phyloP scores from a whole-genome alignment of 2,113 vertebrate genomes.

The Coptodon bakossiorum region DNA sequence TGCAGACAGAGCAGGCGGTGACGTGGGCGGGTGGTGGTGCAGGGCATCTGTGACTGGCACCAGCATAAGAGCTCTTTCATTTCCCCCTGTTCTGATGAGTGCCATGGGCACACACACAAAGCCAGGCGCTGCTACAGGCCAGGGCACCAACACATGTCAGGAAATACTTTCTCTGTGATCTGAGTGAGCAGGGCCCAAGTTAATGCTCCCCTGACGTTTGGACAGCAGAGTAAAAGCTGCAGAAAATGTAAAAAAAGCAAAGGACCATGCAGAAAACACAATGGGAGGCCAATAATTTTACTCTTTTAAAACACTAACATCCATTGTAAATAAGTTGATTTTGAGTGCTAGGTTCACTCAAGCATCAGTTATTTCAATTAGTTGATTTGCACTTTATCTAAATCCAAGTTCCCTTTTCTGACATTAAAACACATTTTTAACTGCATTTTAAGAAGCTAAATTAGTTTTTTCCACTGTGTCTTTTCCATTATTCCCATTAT shows the following conservation, averaged over 20 bases:
- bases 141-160: conserved; percentile 68
- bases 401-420: background rate
- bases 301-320: background rate
- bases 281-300: background rate
- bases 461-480: background rate
- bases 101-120: conserved; percentile 55
- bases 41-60: conserved; percentile 72
- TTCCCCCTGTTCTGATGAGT: conserved; percentile 55
- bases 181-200: conserved; percentile 20
- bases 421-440: background rate
- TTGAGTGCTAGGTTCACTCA: background rate
- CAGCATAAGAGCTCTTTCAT: conserved; percentile 60
- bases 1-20: conserved; percentile 61
- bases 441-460: background rate
- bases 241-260: background rate
- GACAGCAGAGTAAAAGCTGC: conserved; percentile 5
- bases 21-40: conserved; percentile 45
- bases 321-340: background rate
- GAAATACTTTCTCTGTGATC: conserved; percentile 70
- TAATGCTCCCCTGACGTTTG: conserved; percentile 44
- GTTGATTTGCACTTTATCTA: background rate
- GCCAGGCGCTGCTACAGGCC: conserved; percentile 52
- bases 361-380: background rate
- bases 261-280: conserved; percentile 12
- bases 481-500: background rate